These are phyloP conservation scores for Proteles cristata DNA, from an alignment of 2,113 vertebrate species.

Conservation along the genomic window DNA sequence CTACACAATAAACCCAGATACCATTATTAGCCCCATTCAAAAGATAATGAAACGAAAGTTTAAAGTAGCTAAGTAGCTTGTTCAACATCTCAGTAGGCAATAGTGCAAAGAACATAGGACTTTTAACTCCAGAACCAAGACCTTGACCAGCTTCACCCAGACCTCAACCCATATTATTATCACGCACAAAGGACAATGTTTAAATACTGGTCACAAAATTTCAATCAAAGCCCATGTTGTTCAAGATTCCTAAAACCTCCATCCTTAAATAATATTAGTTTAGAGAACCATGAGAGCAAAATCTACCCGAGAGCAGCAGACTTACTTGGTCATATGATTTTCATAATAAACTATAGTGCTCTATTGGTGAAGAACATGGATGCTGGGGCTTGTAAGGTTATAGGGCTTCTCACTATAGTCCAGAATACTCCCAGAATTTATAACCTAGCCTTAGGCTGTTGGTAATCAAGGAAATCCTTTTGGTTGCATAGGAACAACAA, in stretches of 20 bases:
- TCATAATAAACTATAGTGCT: background rate
- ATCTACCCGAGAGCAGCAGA: background rate
- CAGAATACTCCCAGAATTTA: background rate
- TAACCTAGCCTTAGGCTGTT: background rate
- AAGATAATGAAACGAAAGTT: constrained; percentile 14
- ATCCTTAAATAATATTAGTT: background rate
- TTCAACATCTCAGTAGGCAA: background rate
- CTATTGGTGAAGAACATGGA: background rate
- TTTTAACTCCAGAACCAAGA: background rate
- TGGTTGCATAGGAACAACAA: background rate
- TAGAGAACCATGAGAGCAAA: background rate
- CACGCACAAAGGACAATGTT: background rate
- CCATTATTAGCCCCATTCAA: background rate
- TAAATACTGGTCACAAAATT: background rate
- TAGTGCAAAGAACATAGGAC: background rate
- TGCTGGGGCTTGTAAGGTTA: background rate
- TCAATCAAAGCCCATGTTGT: background rate
- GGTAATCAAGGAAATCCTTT: background rate
- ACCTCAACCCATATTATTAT: background rate
- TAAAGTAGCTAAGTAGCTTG: background rate
- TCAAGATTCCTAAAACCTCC: background rate
- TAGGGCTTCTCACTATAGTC: background rate
- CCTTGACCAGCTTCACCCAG: background rate
- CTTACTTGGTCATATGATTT: background rate
- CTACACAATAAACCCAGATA: background rate